These are phyloP conservation scores for Manis crassicaudata DNA, from an alignment of 2,797 vertebrate species.

Conservation along the genomic window DNA sequence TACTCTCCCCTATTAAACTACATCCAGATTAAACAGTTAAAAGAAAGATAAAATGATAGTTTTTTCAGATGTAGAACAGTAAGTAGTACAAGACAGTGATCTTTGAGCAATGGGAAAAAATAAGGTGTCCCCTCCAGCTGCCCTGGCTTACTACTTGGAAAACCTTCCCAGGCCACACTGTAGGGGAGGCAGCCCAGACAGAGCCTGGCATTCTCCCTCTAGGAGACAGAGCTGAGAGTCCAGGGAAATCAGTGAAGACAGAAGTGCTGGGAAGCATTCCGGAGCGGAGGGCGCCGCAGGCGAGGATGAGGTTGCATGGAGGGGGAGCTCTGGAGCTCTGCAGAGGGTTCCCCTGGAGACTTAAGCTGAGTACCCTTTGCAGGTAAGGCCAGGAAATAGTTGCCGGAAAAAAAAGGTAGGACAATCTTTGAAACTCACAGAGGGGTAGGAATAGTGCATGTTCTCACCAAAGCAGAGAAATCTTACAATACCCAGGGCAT, in stretches of 20 bases:
- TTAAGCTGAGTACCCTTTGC: accelerated
- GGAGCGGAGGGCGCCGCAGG: background rate
- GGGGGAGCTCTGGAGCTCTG: background rate
- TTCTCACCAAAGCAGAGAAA: background rate
- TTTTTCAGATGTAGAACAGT: too few species aligned
- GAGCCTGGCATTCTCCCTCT: background rate
- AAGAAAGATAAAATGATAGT: accelerated
- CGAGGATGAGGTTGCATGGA: accelerated
- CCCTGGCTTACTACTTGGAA: background rate
- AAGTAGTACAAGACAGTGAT: background rate
- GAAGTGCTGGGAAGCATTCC: accelerated
- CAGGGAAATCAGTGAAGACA: background rate
- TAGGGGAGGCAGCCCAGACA: background rate
- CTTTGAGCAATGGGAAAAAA: background rate
- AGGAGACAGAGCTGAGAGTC: background rate
- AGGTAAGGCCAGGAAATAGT: background rate
- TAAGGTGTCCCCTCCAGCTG: accelerated
- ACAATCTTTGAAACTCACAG: accelerated
- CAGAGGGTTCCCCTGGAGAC: background rate
- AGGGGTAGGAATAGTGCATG: too few species aligned
- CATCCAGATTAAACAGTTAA: background rate
- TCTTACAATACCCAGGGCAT: accelerated
- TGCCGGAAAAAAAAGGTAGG: background rate
- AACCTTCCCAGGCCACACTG: background rate
- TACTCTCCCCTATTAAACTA: background rate